phyloP scores from a whole-genome alignment of 2,797 vertebrate genomes.

The Leptatherina wallacei region DNA sequence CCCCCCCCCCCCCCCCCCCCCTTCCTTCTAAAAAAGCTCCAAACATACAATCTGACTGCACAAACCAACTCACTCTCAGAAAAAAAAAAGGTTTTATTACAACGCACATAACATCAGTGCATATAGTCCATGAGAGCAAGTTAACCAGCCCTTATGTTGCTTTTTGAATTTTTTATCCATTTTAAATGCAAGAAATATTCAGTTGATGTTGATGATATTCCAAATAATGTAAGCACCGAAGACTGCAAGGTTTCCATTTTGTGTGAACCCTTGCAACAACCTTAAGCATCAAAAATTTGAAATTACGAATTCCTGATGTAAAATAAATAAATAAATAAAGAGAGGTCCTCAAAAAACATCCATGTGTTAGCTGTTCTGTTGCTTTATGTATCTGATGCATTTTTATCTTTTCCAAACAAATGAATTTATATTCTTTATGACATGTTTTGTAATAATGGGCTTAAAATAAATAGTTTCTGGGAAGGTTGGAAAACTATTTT shows the following conservation, averaged over 20 bases:
- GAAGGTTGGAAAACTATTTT: no score
- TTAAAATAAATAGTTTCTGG: no score
- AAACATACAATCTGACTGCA: conserved; percentile 1
- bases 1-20: no score
- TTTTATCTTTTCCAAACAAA: no score
- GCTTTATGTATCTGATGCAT: no score
- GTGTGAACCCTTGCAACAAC: neutral
- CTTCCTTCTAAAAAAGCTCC: conserved; percentile 5
- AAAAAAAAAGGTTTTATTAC: neutral
- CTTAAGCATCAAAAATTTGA: no score
- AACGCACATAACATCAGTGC: neutral
- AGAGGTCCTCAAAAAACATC: no score
- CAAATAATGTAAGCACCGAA: neutral
- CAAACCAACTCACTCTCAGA: conserved; percentile 6
- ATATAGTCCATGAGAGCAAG: neutral
- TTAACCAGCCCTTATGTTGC: neutral
- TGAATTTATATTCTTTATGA: no score
- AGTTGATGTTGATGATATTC: neutral
- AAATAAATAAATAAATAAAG: no score
- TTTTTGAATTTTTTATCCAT: neutral
- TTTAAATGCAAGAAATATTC: neutral
- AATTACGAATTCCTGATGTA: no score
- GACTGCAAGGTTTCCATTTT: neutral
- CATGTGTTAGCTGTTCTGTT: no score
- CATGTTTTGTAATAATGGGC: no score